Conservation (phyloP, 2,888 invertebrate genomes). For the Heterodera filipjevi region DNA sequence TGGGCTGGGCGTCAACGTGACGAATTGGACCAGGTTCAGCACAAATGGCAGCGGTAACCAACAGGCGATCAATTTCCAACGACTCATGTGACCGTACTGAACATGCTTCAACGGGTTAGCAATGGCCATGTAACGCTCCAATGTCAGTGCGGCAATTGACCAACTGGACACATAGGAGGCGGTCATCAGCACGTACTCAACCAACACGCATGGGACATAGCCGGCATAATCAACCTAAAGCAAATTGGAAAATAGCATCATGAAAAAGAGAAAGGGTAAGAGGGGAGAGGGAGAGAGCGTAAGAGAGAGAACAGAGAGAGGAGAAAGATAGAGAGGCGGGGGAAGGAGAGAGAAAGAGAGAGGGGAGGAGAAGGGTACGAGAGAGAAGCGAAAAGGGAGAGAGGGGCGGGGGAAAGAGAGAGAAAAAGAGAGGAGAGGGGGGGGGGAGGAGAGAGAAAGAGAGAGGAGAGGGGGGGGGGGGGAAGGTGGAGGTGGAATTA, state of each 20-base stretch:
- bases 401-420: no score
- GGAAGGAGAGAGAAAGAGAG: no score
- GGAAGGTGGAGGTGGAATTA: background rate
- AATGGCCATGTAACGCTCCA: slow-evolving; percentile 62
- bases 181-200: slow-evolving; percentile 62
- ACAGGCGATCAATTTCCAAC: slow-evolving; percentile 33
- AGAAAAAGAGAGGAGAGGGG: no score
- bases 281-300: no score
- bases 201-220: slow-evolving; percentile 56
- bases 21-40: slow-evolving; percentile 59
- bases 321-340: no score
- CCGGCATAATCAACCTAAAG: slow-evolving; percentile 58
- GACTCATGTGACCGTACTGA: slow-evolving; percentile 40
- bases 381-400: no score
- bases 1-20: slow-evolving; percentile 47
- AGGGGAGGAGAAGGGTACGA: no score
- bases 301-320: no score
- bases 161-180: slow-evolving; percentile 61
- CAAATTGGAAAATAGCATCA: slow-evolving; percentile 29
- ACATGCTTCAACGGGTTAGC: slow-evolving; percentile 61
- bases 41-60: slow-evolving; percentile 63
- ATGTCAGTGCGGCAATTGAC: slow-evolving; percentile 63
- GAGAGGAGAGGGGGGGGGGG: no score
- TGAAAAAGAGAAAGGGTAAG: no score
- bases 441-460: no score